phyloP scores from a whole-genome alignment of 2,797 vertebrate species.

The Microctenopoma lineatum region DNA sequence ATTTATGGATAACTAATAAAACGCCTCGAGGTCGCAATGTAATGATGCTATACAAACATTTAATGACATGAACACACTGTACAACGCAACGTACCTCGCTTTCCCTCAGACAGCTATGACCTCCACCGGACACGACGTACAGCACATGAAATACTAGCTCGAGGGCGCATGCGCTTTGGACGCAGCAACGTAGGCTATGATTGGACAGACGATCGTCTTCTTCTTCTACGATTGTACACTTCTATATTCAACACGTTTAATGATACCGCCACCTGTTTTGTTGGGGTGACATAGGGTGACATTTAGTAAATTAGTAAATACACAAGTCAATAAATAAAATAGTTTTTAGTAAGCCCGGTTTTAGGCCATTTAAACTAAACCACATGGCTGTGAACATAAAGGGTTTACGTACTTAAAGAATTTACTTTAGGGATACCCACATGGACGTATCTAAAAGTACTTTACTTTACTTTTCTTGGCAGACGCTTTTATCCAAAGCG shows the following conservation, averaged over 20 bases:
- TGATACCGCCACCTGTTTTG: slow-evolving; percentile 16
- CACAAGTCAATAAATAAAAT: not conserved
- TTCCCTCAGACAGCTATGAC: slow-evolving; percentile 71
- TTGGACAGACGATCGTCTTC: slow-evolving; percentile 61
- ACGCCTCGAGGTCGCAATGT: fast-evolving
- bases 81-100: slow-evolving; percentile 66
- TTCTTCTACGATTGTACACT: slow-evolving; percentile 32
- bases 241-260: fast-evolving
- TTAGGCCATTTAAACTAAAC: too few species aligned
- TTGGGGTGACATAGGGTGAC: too few species aligned
- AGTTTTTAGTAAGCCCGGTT: too few species aligned
- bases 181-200: slow-evolving; percentile 47
- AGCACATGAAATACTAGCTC: slow-evolving; percentile 61
- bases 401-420: too few species aligned
- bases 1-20: not conserved
- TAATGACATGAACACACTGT: fast-evolving
- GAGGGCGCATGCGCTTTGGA: slow-evolving; percentile 68
- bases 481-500: too few species aligned
- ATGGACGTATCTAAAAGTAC: too few species aligned
- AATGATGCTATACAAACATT: fast-evolving
- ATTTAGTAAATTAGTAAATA: too few species aligned
- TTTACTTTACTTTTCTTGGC: too few species aligned
- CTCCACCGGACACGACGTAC: slow-evolving; percentile 79
- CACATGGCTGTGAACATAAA: too few species aligned
- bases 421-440: too few species aligned